Percentiles rank a stretch among this genome's conserved stretches.
Conservation (phyloP, 2,113 vertebrate species). For the Boleophthalmus pectinirostris region DNA sequence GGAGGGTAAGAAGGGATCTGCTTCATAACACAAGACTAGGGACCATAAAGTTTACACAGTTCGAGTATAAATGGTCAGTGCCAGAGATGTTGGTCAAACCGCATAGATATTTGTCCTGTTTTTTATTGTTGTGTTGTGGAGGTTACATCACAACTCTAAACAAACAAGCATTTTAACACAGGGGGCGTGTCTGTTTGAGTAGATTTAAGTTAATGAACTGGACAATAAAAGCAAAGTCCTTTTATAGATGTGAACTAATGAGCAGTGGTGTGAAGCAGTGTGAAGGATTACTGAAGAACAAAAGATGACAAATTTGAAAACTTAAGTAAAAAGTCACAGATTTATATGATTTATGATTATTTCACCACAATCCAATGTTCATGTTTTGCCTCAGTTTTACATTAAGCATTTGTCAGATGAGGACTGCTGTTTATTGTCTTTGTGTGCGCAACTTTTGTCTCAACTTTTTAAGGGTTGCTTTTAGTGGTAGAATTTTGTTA, state of each 20-base stretch:
- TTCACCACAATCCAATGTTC: neutral
- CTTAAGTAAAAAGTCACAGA: neutral
- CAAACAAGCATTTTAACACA: neutral
- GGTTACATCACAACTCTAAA: neutral
- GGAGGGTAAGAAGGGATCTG: neutral
- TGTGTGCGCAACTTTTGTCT: neutral
- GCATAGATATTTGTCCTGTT: neutral
- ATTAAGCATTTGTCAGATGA: neutral
- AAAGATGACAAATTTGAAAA: neutral
- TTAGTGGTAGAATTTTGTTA: no score
- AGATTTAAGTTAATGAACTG: neutral
- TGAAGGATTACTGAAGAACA: neutral
- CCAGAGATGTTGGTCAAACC: conserved; percentile 7
- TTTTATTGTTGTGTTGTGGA: neutral
- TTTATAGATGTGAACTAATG: neutral
- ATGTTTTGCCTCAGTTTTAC: neutral
- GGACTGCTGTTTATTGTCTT: neutral
- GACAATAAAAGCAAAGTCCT: neutral
- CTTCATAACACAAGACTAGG: neutral
- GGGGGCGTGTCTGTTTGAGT: neutral
- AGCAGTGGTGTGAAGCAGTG: neutral
- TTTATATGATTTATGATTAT: neutral
- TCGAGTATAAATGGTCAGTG: conserved; percentile 1
- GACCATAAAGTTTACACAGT: conserved; percentile 3
- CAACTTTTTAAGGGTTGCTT: no score